phyloP scores from a whole-genome alignment of 2,113 vertebrate genomes.

The Athene noctua region DNA sequence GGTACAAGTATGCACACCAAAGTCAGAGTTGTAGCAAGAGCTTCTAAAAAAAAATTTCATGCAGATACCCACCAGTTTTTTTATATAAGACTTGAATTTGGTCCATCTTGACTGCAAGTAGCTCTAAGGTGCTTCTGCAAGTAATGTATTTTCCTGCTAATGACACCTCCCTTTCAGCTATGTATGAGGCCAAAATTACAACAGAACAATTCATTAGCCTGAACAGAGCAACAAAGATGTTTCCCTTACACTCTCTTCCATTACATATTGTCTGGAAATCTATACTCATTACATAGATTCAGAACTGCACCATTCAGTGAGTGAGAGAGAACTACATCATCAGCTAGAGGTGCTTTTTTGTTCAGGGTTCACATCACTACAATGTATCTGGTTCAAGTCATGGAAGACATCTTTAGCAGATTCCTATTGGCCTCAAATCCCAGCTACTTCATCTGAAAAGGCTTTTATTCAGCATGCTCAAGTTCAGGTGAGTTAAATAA shows the following conservation, averaged over 20 bases:
- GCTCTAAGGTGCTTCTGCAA: background rate
- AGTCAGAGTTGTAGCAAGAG: background rate
- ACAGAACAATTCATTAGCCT: background rate
- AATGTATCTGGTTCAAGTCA: background rate
- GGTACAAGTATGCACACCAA: background rate
- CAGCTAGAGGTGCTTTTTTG: background rate
- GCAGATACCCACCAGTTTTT: background rate
- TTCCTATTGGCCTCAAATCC: background rate
- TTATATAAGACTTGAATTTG: background rate
- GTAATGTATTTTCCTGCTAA: background rate
- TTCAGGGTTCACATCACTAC: background rate
- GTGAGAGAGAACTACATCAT: background rate
- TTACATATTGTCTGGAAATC: background rate
- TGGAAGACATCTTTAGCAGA: background rate
- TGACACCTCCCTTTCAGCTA: background rate
- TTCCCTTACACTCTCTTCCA: background rate
- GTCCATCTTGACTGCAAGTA: background rate
- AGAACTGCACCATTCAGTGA: background rate
- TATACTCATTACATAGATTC: background rate
- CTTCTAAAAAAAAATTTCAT: background rate
- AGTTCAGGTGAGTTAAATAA: background rate
- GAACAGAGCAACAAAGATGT: background rate
- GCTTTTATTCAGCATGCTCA: background rate
- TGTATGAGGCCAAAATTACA: background rate
- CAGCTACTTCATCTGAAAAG: background rate